These are phyloP conservation scores for Mamestra brassicae DNA, from an alignment of 2,888 invertebrate species.

Conservation along the genomic window DNA sequence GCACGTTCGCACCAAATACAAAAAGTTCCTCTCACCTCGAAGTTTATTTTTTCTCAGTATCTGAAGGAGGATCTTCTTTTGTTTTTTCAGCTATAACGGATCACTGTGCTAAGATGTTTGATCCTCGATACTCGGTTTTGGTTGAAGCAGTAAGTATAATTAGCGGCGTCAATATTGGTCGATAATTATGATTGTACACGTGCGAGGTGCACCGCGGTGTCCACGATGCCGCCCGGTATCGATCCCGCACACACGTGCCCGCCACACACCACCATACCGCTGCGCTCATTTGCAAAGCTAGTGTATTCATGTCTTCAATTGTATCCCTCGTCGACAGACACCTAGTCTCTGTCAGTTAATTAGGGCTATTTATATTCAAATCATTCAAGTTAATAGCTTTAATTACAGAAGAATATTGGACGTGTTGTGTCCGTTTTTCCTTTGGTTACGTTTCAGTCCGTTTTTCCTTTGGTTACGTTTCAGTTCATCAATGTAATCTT, in stretches of 20 bases:
- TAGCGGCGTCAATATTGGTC: slow-evolving; percentile 15
- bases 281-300: slow-evolving; percentile 55
- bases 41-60: slow-evolving; percentile 53
- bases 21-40: slow-evolving; percentile 62
- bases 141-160: slow-evolving; percentile 17
- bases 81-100: slow-evolving; percentile 33
- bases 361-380: slow-evolving; percentile 52
- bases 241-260: slow-evolving; percentile 58
- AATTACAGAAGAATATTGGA: slow-evolving; percentile 26
- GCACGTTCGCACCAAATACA: slow-evolving; percentile 72
- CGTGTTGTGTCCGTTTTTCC: slow-evolving; percentile 8
- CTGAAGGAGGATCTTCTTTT: slow-evolving; percentile 22
- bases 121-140: slow-evolving; percentile 10
- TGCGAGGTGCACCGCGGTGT: slow-evolving; percentile 37
- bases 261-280: slow-evolving; percentile 17
- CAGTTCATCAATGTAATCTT: not conserved
- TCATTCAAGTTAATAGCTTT: slow-evolving; percentile 34
- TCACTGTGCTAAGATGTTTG: slow-evolving; percentile 23
- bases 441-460: not conserved
- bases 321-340: slow-evolving; percentile 30
- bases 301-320: slow-evolving; percentile 39
- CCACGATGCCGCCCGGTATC: slow-evolving; percentile 49
- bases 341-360: slow-evolving; percentile 44
- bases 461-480: slow-evolving; percentile 4
- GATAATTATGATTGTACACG: slow-evolving; percentile 10